Conservation (phyloP, 2,113 vertebrate species). For the Dascyllus trimaculatus region DNA sequence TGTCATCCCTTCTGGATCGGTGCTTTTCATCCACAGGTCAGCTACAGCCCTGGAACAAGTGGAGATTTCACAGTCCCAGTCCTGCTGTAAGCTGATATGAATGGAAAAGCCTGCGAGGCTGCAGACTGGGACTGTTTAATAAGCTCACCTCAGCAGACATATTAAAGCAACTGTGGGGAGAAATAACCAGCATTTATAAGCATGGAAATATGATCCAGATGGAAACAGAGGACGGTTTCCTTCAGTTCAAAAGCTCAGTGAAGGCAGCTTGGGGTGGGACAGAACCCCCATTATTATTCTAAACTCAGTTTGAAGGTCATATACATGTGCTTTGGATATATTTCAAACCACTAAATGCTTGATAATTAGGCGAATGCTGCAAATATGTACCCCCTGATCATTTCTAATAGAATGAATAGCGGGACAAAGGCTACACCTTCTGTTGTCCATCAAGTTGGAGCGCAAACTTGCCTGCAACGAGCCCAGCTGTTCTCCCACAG, state of each 20-base stretch:
- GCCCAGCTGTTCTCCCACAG: constrained; percentile 57
- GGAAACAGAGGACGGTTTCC: background rate
- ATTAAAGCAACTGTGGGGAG: constrained; percentile 10
- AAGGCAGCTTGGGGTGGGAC: background rate
- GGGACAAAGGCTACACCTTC: background rate
- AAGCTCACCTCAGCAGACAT: constrained; percentile 15
- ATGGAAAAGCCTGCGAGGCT: constrained; percentile 27
- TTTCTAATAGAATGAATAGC: background rate
- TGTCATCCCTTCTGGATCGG: constrained; percentile 11
- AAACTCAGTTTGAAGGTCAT: constrained; percentile 33
- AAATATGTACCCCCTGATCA: background rate
- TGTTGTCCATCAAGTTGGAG: constrained; percentile 37
- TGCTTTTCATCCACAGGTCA: constrained; percentile 28
- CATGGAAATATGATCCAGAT: constrained; percentile 1
- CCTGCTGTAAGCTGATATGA: constrained; percentile 55
- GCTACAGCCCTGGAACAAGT: constrained; percentile 54
- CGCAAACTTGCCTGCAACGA: constrained; percentile 6
- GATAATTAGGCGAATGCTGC: background rate
- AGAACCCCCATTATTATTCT: background rate
- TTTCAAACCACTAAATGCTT: constrained; percentile 9
- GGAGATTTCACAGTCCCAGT: constrained; percentile 61
- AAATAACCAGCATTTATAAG: constrained; percentile 8
- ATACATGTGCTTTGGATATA: constrained; percentile 2
- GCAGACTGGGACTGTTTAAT: constrained; percentile 33
- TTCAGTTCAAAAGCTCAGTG: background rate